Base-by-base conservation (phyloP, 2,888 invertebrate genomes). In the Ophraella communa region DNA sequence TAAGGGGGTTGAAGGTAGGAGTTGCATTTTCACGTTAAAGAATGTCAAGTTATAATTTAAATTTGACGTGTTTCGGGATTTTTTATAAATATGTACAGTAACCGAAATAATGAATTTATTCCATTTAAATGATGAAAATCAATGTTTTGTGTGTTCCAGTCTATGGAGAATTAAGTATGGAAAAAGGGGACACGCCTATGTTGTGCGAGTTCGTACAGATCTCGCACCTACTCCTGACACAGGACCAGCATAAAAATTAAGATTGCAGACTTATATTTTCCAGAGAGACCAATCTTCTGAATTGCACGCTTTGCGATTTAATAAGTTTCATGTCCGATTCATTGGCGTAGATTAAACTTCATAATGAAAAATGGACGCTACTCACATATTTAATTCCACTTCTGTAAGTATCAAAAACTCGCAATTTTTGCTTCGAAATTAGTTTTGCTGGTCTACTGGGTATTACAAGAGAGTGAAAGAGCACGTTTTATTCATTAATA, bases 281-380 rank as follows among this genome's bases (percentile, higher is more conserved):
- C 76, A 74, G 71, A 77, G 76, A 78, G 77, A 75, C 75, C 79
- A 79, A 79, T 79, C 77, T 78, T 70, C 73, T 69, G 72, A 73
- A 75, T 73, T 75, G 78, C 77, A 78, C 77, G 77, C 74, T 76
- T 74, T 69, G 75, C 77, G 69, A 65, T 69, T 69, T 69, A 69
- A 69, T 69, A 69, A 67, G 69, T 67, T 69, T 67, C 63, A 64
- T 65, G 67, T 64, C 65, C 67, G 65, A 62, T 62, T 66, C 67
- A 67, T 69, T 69, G 63, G 62, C 75, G 77, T 75, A 75, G 77
- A 77, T 75, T 74, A 77, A 77, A 77, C 70, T 75, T 73, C 74
- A 71, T 76, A 76, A 76, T 76, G 76, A 75, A 76, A 76, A 76
- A 74, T 75, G 74, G 61, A 76, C 76, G 75, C 63, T 65, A 55